These are phyloP conservation scores for Micrasema minimum DNA, from an alignment of 1,140 invertebrate species.

Conservation along the genomic window DNA sequence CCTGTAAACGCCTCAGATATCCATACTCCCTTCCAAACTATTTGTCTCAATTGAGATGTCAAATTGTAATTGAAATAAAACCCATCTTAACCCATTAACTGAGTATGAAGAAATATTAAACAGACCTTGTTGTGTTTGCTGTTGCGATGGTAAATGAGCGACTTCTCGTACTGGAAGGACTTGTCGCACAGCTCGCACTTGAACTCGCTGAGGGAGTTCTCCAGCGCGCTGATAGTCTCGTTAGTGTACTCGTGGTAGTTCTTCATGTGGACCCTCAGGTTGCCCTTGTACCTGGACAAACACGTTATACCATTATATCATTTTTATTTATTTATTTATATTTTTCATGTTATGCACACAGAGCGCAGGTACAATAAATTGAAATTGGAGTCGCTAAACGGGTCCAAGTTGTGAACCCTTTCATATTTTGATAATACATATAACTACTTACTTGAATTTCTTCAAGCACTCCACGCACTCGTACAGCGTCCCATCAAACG, in stretches of 20 bases:
- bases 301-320: neutral
- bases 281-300: slow-evolving; percentile 30
- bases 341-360: neutral
- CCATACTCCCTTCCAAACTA: too few species aligned
- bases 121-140: slow-evolving; percentile 51
- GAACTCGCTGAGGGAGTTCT: slow-evolving; percentile 35
- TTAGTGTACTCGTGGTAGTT: slow-evolving; percentile 11
- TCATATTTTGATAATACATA: too few species aligned
- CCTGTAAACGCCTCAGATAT: too few species aligned
- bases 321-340: neutral
- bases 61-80: too few species aligned
- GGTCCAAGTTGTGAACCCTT: too few species aligned
- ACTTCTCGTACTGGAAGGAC: slow-evolving; percentile 61
- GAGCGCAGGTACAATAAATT: neutral
- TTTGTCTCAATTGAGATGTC: too few species aligned
- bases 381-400: too few species aligned
- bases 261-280: slow-evolving; percentile 23
- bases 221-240: slow-evolving; percentile 6
- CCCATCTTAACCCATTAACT: too few species aligned
- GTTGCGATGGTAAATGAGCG: slow-evolving; percentile 57
- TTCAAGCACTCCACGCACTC: slow-evolving; percentile 47
- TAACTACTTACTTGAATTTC: slow-evolving; percentile 46
- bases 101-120: too few species aligned
- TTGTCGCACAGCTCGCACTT: slow-evolving; percentile 60
- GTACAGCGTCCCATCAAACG: slow-evolving; percentile 13